Evolutionary conservation across 2,113 vertebrate species (phyloP).

Genomic region (Dermatemys mawii): DNA sequence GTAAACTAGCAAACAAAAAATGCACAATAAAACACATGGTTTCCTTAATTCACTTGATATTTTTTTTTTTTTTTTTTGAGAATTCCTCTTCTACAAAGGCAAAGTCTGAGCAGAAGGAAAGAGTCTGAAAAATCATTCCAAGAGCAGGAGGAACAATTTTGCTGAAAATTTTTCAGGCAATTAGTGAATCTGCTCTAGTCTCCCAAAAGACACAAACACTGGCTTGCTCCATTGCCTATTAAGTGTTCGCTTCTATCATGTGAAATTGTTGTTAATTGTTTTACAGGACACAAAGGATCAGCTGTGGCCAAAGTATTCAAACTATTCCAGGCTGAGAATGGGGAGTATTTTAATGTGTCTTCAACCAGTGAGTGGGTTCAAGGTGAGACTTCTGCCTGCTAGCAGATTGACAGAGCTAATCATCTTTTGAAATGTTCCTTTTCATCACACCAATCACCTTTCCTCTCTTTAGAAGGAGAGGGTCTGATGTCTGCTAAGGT

Average conservation of each 20-base stretch:
- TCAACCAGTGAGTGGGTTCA: conserved; percentile 93
- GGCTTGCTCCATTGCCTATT: neutral
- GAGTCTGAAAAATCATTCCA: neutral
- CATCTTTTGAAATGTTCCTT: neutral
- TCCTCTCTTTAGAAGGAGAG: neutral
- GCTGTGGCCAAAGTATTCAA: conserved; percentile 86
- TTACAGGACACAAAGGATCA: conserved; percentile 87
- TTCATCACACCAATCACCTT: neutral
- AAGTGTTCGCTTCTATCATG: neutral
- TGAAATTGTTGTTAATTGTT: neutral
- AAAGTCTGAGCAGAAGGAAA: neutral
- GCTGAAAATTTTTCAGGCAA: conserved; percentile 8
- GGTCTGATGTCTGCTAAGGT: neutral
- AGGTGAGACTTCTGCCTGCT: conserved; percentile 78
- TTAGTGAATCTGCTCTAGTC: neutral
- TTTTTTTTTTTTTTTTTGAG: neutral
- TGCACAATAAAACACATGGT: neutral
- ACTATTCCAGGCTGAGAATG: conserved; percentile 83
- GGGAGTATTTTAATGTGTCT: conserved; percentile 89
- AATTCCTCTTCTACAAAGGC: neutral
- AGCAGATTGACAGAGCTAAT: neutral
- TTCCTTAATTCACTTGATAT: neutral
- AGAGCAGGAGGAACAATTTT: conserved; percentile 10
- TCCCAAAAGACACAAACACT: neutral
- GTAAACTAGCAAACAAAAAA: neutral